Base-by-base conservation (phyloP, 2,888 invertebrate species). In the Crematogaster levior region DNA sequence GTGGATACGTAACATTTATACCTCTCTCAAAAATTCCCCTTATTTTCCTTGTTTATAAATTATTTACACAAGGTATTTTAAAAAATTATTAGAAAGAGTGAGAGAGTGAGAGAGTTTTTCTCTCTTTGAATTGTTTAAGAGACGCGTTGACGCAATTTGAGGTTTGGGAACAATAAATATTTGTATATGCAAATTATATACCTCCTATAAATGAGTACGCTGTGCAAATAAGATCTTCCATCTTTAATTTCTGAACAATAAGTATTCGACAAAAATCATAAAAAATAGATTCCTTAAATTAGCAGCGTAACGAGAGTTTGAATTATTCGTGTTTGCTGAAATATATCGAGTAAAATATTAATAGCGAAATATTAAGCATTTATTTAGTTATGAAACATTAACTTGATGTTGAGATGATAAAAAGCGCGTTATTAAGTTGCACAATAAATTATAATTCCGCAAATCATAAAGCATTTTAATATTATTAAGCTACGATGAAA, bases 241-340 rank as follows among this genome's bases (percentile, higher is more conserved):
- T 3, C 18, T 74, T 34, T 10, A 24, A 60, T 30, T 30, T n/a
- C 24, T 37, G n/a, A n/a, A 34, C 5, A 21, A 43, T 46, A 24
- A 34, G 0, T 73, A 48, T 48, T 61, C 1, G n/a, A 27, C n/a
- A 18, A 43, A 60, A 58, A n/a, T 61, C 10, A 10, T 51, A n/a
- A 27, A 5, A 18, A 65, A n/a, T 40, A 51, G 15, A n/a, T 63
- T 40, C n/a, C 12, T 77, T 53, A 66, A 66, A 75, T 61, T n/a
- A 34, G 9, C 12, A 24, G 12, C 18, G 61, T 0, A 63, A 7
- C 24, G 48, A 48, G 24, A 63, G 27, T 9, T 24, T 51, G n/a
- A 63, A 63, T 77, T 77, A 77, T 53, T 53, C 66, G 40, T 15
- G 27, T 30, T 65, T 53, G 27, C n/a, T n/a, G n/a, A n/a, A n/a